Evolutionary conservation across 2,113 vertebrate species (phyloP).

Genomic region (Saccopteryx bilineata): DNA sequence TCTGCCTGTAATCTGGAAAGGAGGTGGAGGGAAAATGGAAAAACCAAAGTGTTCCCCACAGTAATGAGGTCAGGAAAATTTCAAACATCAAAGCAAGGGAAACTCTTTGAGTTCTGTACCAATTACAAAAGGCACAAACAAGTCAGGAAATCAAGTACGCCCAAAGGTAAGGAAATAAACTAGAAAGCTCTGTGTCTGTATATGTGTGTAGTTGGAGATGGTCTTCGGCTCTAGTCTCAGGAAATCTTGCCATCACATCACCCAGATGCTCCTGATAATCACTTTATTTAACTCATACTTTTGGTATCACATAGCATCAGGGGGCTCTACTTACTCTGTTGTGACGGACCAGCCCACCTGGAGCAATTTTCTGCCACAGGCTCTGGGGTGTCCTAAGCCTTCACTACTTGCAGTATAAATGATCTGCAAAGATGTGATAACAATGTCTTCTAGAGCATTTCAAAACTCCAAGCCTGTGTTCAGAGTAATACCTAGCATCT

Average conservation of each 20-base stretch:
- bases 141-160: background rate
- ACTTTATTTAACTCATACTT: background rate
- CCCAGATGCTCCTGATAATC: background rate
- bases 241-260: no score
- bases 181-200: fast-evolving
- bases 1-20: background rate
- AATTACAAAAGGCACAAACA: background rate
- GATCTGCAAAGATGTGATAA: background rate
- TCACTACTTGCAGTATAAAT: background rate
- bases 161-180: background rate
- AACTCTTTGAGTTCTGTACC: background rate
- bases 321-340: background rate
- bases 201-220: fast-evolving
- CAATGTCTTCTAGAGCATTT: background rate
- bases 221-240: background rate
- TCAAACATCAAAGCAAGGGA: background rate
- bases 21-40: background rate
- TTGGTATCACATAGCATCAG: background rate
- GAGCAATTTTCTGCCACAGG: background rate
- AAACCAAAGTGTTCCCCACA: background rate
- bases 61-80: background rate
- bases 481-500: background rate
- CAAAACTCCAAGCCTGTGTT: background rate
- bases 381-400: background rate
- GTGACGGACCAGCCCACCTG: background rate